phyloP scores from a whole-genome alignment of 2,113 vertebrate genomes.

The Daphoenositta chrysoptera region DNA sequence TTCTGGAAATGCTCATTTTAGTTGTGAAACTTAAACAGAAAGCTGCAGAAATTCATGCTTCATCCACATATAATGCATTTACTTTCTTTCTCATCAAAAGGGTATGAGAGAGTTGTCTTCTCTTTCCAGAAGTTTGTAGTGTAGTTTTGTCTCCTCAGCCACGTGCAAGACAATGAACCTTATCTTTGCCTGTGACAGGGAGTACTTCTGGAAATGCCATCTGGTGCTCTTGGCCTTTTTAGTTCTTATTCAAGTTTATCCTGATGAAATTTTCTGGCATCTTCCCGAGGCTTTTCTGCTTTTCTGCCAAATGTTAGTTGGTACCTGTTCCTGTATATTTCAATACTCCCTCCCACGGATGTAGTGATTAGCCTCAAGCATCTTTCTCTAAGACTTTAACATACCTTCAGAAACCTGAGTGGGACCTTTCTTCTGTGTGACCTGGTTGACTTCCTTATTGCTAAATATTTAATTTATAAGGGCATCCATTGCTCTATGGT shows the following conservation, averaged over 20 bases:
- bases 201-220: slow-evolving; percentile 40
- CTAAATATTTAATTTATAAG: not conserved
- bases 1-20: not conserved
- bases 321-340: slow-evolving; percentile 46
- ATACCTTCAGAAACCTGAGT: not conserved
- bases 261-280: slow-evolving; percentile 58
- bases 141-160: not conserved
- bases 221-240: slow-evolving; percentile 5
- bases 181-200: slow-evolving; percentile 10
- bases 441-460: not conserved
- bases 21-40: not conserved
- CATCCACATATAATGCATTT: not conserved
- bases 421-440: not conserved
- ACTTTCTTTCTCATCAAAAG: not conserved
- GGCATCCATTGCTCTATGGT: not conserved
- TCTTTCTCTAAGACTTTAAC: not conserved
- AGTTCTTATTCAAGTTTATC: slow-evolving; percentile 32
- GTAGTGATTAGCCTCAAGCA: slow-evolving; percentile 12
- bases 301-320: slow-evolving; percentile 58
- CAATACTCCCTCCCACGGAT: slow-evolving; percentile 47
- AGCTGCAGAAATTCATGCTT: not conserved
- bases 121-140: not conserved
- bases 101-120: not conserved
- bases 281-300: slow-evolving; percentile 49
- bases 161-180: not conserved